A percentile compares a stretch with the other conserved stretches of the same genome.
Evolutionary conservation across 2,797 vertebrate genomes (phyloP).

Genomic region (Buphagus erythrorhynchus): DNA sequence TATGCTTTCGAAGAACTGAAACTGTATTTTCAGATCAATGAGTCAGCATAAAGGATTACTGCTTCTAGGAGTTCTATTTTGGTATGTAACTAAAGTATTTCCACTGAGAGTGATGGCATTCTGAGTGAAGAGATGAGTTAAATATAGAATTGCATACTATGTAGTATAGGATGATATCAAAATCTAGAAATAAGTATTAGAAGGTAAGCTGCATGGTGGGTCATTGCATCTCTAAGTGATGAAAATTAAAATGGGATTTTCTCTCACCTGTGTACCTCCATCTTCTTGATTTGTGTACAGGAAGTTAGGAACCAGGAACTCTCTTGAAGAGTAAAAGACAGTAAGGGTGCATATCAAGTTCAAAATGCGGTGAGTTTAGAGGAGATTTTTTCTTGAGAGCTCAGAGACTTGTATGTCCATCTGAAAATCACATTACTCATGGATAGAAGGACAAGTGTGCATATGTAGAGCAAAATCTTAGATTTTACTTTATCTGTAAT

Average conservation of each 20-base stretch:
- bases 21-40: conserved; percentile 26
- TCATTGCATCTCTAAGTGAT: background rate
- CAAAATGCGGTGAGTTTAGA: background rate
- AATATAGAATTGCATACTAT: background rate
- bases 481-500: background rate
- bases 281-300: background rate
- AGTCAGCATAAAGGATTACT: conserved; percentile 36
- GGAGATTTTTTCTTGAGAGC: background rate
- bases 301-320: background rate
- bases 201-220: background rate
- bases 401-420: background rate
- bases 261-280: background rate
- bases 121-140: conserved; percentile 25
- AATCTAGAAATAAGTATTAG: background rate
- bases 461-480: background rate
- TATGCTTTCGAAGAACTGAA: conserved; percentile 48
- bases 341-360: rapidly evolving
- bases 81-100: conserved; percentile 1
- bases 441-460: background rate
- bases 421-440: background rate
- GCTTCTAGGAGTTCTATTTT: conserved; percentile 61
- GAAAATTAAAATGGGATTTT: background rate
- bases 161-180: background rate
- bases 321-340: background rate
- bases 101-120: background rate